A percentile compares a stretch with the other conserved stretches of the same genome.
These are phyloP conservation scores for Nannoperca australis DNA, from an alignment of 2,797 vertebrate species.

Conservation along the genomic window DNA sequence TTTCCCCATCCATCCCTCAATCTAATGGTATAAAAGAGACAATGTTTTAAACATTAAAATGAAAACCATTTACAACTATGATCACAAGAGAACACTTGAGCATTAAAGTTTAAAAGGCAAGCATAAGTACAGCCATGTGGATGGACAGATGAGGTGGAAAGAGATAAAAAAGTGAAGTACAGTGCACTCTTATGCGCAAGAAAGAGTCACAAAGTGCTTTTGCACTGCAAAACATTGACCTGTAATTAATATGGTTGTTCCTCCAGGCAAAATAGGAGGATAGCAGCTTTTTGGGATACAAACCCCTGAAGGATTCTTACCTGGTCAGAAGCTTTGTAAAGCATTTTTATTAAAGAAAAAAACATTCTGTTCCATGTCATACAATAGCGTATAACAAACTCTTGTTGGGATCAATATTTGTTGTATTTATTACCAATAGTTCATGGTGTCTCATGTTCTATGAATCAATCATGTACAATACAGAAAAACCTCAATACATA, in stretches of 20 bases:
- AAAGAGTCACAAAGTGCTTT: slow-evolving; percentile 85
- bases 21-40: slow-evolving; percentile 96
- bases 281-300: slow-evolving; percentile 76
- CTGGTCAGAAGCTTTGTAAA: slow-evolving; percentile 67
- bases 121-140: slow-evolving; percentile 88
- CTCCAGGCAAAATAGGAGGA: slow-evolving; percentile 69
- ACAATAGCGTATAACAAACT: slow-evolving; percentile 27
- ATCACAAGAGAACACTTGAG: slow-evolving; percentile 94
- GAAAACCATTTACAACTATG: slow-evolving; percentile 98
- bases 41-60: slow-evolving; percentile 99
- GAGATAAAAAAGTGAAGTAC: slow-evolving; percentile 78
- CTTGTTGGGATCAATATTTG: slow-evolving; percentile 21
- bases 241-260: slow-evolving; percentile 86
- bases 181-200: slow-evolving; percentile 78
- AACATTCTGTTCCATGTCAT: slow-evolving; percentile 39
- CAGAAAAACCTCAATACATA: slow-evolving; percentile 1
- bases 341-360: slow-evolving; percentile 54
- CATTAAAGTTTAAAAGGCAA: slow-evolving; percentile 95
- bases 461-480: slow-evolving; percentile 14
- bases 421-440: slow-evolving; percentile 19
- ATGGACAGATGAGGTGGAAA: slow-evolving; percentile 81
- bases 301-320: slow-evolving; percentile 75
- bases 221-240: slow-evolving; percentile 86
- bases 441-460: background rate
- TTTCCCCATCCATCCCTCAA: slow-evolving; percentile 86